These are phyloP conservation scores for Polypterus senegalus DNA, from an alignment of 2,113 vertebrate genomes.

Conservation along the genomic window DNA sequence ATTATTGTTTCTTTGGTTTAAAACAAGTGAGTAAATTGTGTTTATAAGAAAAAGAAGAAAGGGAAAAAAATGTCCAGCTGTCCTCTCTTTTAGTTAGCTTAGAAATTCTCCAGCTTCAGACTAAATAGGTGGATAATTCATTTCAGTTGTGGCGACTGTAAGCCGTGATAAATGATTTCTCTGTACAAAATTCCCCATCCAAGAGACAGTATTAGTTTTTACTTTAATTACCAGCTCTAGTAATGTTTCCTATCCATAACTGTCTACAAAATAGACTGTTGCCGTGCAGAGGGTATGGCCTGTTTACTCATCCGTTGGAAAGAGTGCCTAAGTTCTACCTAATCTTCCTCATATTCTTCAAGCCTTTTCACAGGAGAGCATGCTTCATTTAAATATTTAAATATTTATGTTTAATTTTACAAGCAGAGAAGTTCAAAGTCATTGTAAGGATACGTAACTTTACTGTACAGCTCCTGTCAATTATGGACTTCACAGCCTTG, in stretches of 20 bases:
- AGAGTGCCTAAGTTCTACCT: constrained; percentile 59
- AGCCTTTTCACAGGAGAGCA: constrained; percentile 54
- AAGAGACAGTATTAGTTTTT: constrained; percentile 94
- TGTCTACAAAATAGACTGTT: constrained; percentile 82
- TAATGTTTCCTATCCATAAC: constrained; percentile 98
- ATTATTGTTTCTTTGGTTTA: not conserved
- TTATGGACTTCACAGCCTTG: constrained; percentile 19
- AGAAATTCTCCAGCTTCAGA: constrained; percentile 27
- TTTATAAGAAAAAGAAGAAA: not conserved
- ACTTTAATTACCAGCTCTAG: constrained; percentile 88
- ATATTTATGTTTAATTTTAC: constrained; percentile 78
- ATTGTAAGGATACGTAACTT: constrained; percentile 77
- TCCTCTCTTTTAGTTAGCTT: constrained; percentile 4
- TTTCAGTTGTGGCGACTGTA: constrained; percentile 62
- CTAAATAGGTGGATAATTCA: constrained; percentile 71
- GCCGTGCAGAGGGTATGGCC: constrained; percentile 83
- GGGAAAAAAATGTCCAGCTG: constrained; percentile 38
- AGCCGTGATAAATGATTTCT: constrained; percentile 84
- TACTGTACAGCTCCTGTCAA: constrained; percentile 23
- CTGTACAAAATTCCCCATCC: constrained; percentile 73
- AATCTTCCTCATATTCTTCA: constrained; percentile 42
- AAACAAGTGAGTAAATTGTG: not conserved
- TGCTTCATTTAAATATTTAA: constrained; percentile 94
- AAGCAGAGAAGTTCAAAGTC: constrained; percentile 78
- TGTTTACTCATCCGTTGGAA: constrained; percentile 86